Conservation (phyloP, 2,797 vertebrate species). For the Nannoperca obscura region DNA sequence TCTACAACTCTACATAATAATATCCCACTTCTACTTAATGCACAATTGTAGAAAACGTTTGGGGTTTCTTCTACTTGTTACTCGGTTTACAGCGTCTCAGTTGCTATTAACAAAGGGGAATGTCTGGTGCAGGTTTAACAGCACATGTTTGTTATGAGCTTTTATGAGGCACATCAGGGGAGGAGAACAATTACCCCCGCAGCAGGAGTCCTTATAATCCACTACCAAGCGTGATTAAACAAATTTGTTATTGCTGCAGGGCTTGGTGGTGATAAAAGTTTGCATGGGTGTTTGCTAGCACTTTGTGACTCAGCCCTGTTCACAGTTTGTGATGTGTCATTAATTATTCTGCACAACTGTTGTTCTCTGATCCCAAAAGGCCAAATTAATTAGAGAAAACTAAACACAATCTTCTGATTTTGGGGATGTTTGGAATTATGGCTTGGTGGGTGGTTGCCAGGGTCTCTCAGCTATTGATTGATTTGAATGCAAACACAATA, state of each 20-base stretch:
- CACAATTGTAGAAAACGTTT: background rate
- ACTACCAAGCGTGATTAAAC: slow-evolving; percentile 72
- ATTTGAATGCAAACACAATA: slow-evolving; percentile 54
- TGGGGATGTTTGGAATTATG: slow-evolving; percentile 40
- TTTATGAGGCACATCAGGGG: slow-evolving; percentile 76
- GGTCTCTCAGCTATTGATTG: slow-evolving; percentile 22
- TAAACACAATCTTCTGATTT: slow-evolving; percentile 48
- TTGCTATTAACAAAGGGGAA: slow-evolving; percentile 42
- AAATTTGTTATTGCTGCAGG: slow-evolving; percentile 64
- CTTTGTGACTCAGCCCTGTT: slow-evolving; percentile 48
- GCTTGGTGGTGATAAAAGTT: slow-evolving; percentile 59
- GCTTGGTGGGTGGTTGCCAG: slow-evolving; percentile 28
- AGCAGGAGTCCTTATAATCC: slow-evolving; percentile 74
- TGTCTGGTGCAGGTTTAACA: slow-evolving; percentile 71
- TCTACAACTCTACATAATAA: background rate
- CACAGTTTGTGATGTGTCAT: slow-evolving; percentile 59
- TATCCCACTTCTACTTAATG: background rate
- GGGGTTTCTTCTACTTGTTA: slow-evolving; percentile 8
- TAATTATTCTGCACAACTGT: slow-evolving; percentile 46
- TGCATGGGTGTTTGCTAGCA: slow-evolving; percentile 34
- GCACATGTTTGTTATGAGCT: slow-evolving; percentile 73
- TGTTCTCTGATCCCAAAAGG: slow-evolving; percentile 48
- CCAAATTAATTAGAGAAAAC: slow-evolving; percentile 39
- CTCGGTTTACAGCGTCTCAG: slow-evolving; percentile 52
- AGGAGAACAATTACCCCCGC: slow-evolving; percentile 76